Percentiles rank a stretch among this genome's conserved stretches.
Conservation (phyloP, 2,797 vertebrate species). For the Spinus olivaceus region DNA sequence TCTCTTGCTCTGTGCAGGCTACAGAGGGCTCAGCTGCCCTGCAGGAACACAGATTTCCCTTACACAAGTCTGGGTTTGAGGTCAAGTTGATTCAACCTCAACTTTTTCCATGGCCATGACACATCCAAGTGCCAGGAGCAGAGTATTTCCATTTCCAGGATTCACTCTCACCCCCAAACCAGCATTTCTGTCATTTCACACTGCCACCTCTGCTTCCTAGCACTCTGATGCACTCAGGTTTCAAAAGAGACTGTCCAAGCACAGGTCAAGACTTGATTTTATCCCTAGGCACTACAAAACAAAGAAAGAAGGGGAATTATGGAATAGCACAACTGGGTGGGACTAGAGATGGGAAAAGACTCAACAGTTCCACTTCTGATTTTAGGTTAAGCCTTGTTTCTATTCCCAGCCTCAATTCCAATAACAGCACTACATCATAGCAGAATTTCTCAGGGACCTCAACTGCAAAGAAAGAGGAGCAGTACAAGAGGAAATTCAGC, state of each 20-base stretch:
- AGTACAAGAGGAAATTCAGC: background rate
- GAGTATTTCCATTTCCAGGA: rapidly evolving
- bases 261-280: background rate
- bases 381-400: background rate
- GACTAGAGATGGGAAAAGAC: background rate
- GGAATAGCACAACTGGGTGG: background rate
- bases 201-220: background rate
- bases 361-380: background rate
- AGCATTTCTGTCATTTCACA: background rate
- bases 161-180: background rate
- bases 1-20: background rate
- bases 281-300: background rate
- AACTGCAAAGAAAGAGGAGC: background rate
- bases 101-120: background rate
- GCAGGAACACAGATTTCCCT: background rate
- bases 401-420: background rate
- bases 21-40: background rate
- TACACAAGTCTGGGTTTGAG: background rate
- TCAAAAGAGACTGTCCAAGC: background rate
- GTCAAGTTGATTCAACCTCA: background rate
- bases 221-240: background rate
- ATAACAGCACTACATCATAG: background rate
- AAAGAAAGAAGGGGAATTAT: background rate
- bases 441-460: background rate
- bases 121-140: background rate